Evolutionary conservation across 92 coral and sea anemone species (phyloP).

Genomic region (Montipora capitata): DNA sequence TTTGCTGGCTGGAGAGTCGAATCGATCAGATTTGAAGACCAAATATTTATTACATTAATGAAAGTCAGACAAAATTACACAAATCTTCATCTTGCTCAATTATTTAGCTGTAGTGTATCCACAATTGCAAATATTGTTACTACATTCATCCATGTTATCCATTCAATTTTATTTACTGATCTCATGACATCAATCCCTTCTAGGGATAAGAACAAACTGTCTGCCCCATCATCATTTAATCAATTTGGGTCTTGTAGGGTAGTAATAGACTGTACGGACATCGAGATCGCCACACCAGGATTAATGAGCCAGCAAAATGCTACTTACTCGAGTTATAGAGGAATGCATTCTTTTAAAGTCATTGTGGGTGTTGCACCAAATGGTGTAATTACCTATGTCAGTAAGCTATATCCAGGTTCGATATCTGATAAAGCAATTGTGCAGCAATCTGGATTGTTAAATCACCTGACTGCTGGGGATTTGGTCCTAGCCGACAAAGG

Average conservation of each 20-base stretch:
- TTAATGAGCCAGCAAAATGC: conserved; percentile 64
- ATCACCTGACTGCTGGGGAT: too few relatives aligned
- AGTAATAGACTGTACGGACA: conserved; percentile 79
- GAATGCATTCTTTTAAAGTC: conserved; percentile 67
- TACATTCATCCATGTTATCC: conserved; percentile 44
- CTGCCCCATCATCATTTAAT: conserved; percentile 64
- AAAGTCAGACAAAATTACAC: conserved; percentile 65
- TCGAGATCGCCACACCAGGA: conserved; percentile 64
- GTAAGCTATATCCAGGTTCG: conserved; percentile 73
- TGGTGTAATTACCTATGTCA: conserved; percentile 76
- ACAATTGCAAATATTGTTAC: conserved; percentile 41
- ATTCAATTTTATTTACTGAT: conserved; percentile 30
- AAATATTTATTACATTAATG: conserved; percentile 72
- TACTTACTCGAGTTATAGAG: conserved; percentile 69
- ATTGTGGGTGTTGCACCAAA: conserved; percentile 84
- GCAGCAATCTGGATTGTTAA: too few relatives aligned
- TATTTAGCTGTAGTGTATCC: conserved; percentile 56
- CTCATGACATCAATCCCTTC: conserved; percentile 68
- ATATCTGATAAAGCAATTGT: too few relatives aligned
- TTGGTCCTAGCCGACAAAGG: too few relatives aligned
- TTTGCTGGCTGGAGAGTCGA: conserved; percentile 72
- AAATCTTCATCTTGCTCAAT: conserved; percentile 66
- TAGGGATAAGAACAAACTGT: conserved; percentile 53
- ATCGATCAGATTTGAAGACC: conserved; percentile 62
- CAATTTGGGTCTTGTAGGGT: conserved; percentile 65